Conservation (phyloP, 2,888 invertebrate genomes). For the Pherbina coryleti region DNA sequence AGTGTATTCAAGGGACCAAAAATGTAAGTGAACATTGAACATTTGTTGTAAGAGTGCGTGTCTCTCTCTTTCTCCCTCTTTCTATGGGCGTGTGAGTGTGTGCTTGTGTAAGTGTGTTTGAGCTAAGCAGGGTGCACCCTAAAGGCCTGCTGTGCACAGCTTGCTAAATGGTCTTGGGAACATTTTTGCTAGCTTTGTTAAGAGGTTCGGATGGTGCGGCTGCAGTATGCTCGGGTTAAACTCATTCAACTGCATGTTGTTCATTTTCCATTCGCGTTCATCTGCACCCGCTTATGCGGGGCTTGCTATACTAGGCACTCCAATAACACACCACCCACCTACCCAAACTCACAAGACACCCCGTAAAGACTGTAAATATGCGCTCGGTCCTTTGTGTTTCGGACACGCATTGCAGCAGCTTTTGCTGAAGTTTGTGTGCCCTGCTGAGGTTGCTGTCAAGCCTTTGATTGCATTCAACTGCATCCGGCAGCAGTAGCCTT, state of each 20-base stretch:
- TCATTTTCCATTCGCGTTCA: no score
- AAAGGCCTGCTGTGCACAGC: background rate
- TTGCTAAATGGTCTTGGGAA: background rate
- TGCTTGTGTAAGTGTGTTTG: background rate
- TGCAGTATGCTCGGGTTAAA: background rate
- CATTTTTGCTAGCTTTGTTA: background rate
- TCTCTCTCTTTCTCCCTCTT: background rate
- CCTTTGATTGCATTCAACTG: constrained; percentile 8
- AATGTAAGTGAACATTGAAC: constrained; percentile 58
- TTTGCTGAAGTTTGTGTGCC: no score
- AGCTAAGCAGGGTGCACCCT: background rate
- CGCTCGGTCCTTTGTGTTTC: background rate
- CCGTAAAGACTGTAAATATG: background rate
- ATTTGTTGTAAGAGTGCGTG: background rate
- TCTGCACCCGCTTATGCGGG: background rate
- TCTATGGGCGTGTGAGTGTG: background rate
- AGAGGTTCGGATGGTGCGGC: background rate
- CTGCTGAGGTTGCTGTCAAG: background rate
- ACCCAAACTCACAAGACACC: background rate
- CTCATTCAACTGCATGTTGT: background rate
- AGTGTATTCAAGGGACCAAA: constrained; percentile 63
- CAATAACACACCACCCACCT: background rate
- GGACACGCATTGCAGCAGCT: background rate
- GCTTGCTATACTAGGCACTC: background rate
- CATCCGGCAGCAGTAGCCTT: background rate